Base-by-base conservation (phyloP, 2,113 vertebrate genomes). In the Taurulus bubalis region DNA sequence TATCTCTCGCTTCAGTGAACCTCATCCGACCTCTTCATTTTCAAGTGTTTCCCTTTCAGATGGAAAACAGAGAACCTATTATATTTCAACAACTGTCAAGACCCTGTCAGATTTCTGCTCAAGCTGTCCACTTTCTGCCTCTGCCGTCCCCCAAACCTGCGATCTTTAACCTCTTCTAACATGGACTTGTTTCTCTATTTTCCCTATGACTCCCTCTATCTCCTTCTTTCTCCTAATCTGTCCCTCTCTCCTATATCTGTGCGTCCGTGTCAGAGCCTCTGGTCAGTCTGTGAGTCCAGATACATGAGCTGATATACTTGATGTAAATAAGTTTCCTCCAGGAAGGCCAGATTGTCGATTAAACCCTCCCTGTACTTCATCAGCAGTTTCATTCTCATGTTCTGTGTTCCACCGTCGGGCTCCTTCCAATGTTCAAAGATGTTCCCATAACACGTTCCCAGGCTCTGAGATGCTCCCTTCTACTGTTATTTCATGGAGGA, bases 261-360 rank as follows among this genome's bases (percentile, higher is more conserved):
- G 24, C 79, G 74, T 90, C 82, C 79, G 60, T 84, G 70, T 90
- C 81, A 60, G 79, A 89, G 77, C 85, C 87, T 90, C 84, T 87
- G 81, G 78, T 89, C 84, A 62, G 83, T 91, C 71, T 82, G 75
- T 90, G 88, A 92, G 81, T 84, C 85, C 87, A 82, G 75, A 90
- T 81, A 75, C 74, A 85, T 79, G 72, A 89, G 86, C 79, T 83
- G 82, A 84, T 85, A 71, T 82, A 73, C 82, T 90, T 89, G 92
- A 87, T 94, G 91, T 94, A 93, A 90, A 93, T 94, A 94, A 83
- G 87, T 83, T 87, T 82, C 77, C 86, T 84, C 26, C 73, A 76
- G 78, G 78, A 83, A 85, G 55, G 78, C 60, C 83, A 79, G 71
- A 82, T 82, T 81, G 79, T 80, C 77, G 85, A 87, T 84, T 40